These are phyloP conservation scores for Mystacornis crossleyi DNA, from an alignment of 2,113 vertebrate genomes.

Conservation along the genomic window DNA sequence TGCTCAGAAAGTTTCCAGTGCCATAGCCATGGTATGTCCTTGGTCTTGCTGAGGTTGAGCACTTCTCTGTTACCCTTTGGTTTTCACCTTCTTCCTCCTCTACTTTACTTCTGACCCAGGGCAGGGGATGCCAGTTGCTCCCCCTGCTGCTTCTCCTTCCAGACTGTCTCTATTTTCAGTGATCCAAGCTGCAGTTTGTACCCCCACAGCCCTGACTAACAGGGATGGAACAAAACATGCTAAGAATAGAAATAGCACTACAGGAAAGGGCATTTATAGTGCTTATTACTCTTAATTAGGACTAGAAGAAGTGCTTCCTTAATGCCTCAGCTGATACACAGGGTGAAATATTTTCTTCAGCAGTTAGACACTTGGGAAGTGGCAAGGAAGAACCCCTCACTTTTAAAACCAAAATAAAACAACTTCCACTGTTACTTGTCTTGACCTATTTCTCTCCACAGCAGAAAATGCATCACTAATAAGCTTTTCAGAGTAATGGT, in stretches of 20 bases:
- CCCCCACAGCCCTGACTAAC: not conserved
- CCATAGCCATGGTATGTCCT: accelerated
- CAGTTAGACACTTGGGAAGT: not conserved
- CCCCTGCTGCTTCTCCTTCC: not conserved
- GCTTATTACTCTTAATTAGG: not conserved
- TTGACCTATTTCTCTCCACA: not conserved
- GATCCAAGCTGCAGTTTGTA: not conserved
- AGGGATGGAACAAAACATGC: not conserved
- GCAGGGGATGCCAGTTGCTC: not conserved
- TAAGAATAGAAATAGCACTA: not conserved
- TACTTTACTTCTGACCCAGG: not conserved
- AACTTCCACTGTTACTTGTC: not conserved
- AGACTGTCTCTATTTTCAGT: not conserved
- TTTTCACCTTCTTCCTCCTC: not conserved
- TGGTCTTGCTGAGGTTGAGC: not conserved
- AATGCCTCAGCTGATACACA: not conserved
- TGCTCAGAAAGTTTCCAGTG: not conserved
- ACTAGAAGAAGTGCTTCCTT: not conserved
- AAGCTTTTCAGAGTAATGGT: not conserved
- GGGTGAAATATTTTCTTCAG: not conserved
- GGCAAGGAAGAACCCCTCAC: not conserved
- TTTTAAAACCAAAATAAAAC: not conserved
- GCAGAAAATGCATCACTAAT: not conserved
- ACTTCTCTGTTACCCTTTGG: not conserved
- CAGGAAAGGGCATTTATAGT: not conserved